A percentile compares a stretch with the other conserved stretches of the same genome.
phyloP scores from a whole-genome alignment of 2,797 vertebrate genomes.

The Cynodonichthys magdalenae region DNA sequence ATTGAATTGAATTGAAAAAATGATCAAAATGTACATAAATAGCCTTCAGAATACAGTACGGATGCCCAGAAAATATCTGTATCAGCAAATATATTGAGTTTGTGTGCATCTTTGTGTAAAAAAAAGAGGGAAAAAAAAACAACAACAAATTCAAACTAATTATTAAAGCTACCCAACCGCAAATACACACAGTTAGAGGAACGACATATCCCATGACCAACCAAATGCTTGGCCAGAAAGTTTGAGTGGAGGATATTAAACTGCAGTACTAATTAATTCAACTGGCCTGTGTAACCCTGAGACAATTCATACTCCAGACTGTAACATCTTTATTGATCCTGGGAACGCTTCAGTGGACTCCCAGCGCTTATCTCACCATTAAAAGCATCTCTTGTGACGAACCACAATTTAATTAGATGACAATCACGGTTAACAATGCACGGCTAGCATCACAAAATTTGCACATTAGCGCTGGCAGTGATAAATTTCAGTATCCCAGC shows the following conservation, averaged over 20 bases:
- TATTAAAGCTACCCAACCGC: conserved; percentile 47
- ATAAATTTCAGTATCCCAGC: conserved; percentile 88
- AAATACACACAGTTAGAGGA: conserved; percentile 55
- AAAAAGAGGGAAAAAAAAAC: conserved; percentile 5
- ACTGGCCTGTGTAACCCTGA: conserved; percentile 86
- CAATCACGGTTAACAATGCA: conserved; percentile 95
- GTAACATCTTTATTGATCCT: conserved; percentile 95
- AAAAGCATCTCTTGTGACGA: conserved; percentile 92
- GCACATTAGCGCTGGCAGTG: conserved; percentile 89
- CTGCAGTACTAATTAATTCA: conserved; percentile 93
- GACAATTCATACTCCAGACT: conserved; percentile 90
- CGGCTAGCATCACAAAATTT: conserved; percentile 84
- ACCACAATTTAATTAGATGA: conserved; percentile 97
- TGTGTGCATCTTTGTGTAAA: neutral
- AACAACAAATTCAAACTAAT: conserved; percentile 46
- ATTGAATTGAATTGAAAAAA: no score
- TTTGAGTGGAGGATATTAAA: conserved; percentile 82
- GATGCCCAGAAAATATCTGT: neutral
- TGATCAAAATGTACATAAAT: conserved; percentile 9
- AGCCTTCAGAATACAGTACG: conserved; percentile 2
- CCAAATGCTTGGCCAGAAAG: conserved; percentile 61
- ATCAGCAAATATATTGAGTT: neutral
- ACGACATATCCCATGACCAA: conserved; percentile 38
- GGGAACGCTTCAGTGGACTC: conserved; percentile 86
- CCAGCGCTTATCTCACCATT: conserved; percentile 92